Evolutionary conservation across 1,140 invertebrate species (phyloP), one percentile per base, ranked within the genome.

Genomic region (Scaptomyza montana): DNA sequence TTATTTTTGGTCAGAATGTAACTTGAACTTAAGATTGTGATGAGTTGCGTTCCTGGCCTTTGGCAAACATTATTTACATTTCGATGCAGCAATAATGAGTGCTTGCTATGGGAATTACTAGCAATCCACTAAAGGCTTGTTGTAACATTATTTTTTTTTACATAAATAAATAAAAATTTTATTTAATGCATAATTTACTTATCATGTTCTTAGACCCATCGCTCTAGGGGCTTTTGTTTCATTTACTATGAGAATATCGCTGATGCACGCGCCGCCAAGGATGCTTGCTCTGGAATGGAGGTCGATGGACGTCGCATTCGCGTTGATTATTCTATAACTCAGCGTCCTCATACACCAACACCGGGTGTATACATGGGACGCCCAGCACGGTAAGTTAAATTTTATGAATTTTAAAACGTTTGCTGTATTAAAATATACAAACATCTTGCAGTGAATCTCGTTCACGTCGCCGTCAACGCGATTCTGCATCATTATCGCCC

Each of bases 311-410:
- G 98, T 46, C 94, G 96, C 87, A 99, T 99, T 76, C 93, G 98
- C 76, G 98, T 99, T 13, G 98, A 99, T 92, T 99, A 95, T 93
- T 99, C 98, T 0, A 98, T 99, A 51, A 99, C 98, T n/a, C 95
- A 99, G 92, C 94, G 98, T 65, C 97, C 98, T 19, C 98, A 99
- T 92, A 99, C 98, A 2, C 98, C 98, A 7, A 99, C 98, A 12
- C 98, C 98, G 39, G 98, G 98, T 54, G 97, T 99, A 74, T 99
- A 99, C 86, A 98, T 99, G 95, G 98, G 98, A 46, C 97, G 97
- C 93, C 97, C 97, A 0, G 98, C 97, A 7, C 77, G 75, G 90
- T 91, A 30, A 61, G 78, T 54, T 9, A n/a, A 7, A 7, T 12
- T 50, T 25, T 9, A 39, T 39, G 36, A 2, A 3, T 39, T 39